Evolutionary conservation across 2,888 invertebrate species (phyloP), one percentile per base, ranked within the genome.

Genomic region (Pristionchus mayeri): DNA sequence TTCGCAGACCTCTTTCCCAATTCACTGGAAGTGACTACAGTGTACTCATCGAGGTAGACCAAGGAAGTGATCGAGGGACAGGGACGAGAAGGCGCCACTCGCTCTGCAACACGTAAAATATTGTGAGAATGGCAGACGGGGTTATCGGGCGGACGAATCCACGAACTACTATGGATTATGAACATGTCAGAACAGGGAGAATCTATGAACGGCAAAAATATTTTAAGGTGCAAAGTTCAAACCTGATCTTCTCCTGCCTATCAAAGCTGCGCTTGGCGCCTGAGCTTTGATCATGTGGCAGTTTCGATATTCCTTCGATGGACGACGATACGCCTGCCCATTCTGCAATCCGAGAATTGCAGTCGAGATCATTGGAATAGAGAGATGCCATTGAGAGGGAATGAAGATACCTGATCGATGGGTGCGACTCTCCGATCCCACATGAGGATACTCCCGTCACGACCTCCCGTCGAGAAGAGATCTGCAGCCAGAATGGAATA

Each of bases 391-490:
- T n/a, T n/a, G n/a, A n/a, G n/a, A n/a, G 7, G 44, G 44, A 13
- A 9, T 44, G 44, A 44, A 44, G 6, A 30, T 67, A 67, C 67
- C 71, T 71, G 71, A 11, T 16, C 18, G 13, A 37, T 54, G n/a
- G 54, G 21, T 18, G 84, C 34, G 18, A 75, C 34, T 37, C 84
- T 48, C 52, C 75, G 37, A 21, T 84, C 84, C 84, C 84, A 84
- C 75, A 75, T 67, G 24, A 50, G 13, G 24, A 84, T 57, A 24
- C 71, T 27, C n/a, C 84, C 84, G 27, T 75, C 84, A 16, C 84
- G 71, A 40, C 54, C 84, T 67, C 84, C 84, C 71, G 84, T 75
- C 21, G 84, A 50, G 75, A 84, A 84, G 2, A 84, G 48, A 37
- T 84, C 84, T 84, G n/a, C n/a, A n/a, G n/a, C n/a, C n/a, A n/a